Evolutionary conservation across 2,113 vertebrate genomes (phyloP), one percentile per base, ranked within the genome.

Genomic region (Protobothrops mucrosquamatus): DNA sequence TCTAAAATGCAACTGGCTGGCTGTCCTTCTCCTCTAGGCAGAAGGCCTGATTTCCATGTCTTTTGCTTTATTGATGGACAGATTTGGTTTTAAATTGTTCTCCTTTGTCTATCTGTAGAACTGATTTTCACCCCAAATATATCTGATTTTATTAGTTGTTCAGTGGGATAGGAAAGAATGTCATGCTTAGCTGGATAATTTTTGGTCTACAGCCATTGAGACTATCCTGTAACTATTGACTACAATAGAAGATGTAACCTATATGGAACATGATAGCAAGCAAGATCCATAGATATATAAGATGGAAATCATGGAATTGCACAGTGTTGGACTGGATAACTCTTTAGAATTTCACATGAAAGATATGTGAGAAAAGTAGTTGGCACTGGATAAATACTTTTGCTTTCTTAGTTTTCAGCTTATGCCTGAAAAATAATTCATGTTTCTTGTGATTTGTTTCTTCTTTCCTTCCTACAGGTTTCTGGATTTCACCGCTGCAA

Each of bases 401-500:
- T 34, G 12, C 46, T 3, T 92, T 74, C 18, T 22, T 74, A 11
- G 15, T 92, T 56, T n/a, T 24, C 48, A 92, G 15, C 54, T 34
- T 34, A 48, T n/a, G 10, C 18, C 56, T 87, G 22, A 20, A n/a
- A 88, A 6, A 85, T 2, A 20, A 85, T 26, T 85, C 48, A 3
- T 93, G 94, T 46, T 54, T 91, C n/a, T 48, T 94, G 5, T 89
- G 43, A 93, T 96, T 94, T 61, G 81, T 8, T 91, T 90, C 34
- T 48, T 93, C 24, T 85, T 90, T 90, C 93, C 87, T 91, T 92
- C 34, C 34, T 15, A 12, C 39, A 99, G 99, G 93, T 96, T 99
- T 89, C 74, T 99, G 85, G 98, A 99, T 98, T 98, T 99, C 94
- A 99, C 98, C 18, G 96, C 94, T 64, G 98, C 98, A 0, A 81